Evolutionary conservation across 35 echinoderm and acorn worm species (phyloP).

Genomic region (Patiria miniata): DNA sequence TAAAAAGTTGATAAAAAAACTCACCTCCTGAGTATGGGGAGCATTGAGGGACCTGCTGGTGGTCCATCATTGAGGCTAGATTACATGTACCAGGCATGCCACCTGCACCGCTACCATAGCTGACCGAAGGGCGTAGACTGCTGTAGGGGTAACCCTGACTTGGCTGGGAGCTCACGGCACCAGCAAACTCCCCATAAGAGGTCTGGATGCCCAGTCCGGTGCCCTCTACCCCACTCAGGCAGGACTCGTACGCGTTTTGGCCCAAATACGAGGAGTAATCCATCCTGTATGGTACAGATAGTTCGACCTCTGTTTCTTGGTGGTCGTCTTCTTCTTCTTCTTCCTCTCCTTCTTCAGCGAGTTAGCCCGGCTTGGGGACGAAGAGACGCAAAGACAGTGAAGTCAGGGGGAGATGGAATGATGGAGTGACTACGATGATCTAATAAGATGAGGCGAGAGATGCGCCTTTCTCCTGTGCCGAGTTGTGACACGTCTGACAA

Average conservation of each 20-base stretch:
- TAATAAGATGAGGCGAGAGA: conserved; percentile 62
- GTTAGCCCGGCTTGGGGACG: not conserved
- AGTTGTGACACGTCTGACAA: conserved; percentile 33
- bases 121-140: conserved; percentile 82
- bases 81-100: conserved; percentile 94
- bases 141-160: conserved; percentile 87
- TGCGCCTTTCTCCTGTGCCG: conserved; percentile 35
- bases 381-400: conserved; percentile 23
- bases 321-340: too few species aligned
- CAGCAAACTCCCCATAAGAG: conserved; percentile 90
- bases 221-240: conserved; percentile 87
- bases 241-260: conserved; percentile 99
- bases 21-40: conserved; percentile 96
- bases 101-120: conserved; percentile 75
- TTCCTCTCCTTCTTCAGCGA: not conserved
- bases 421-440: conserved; percentile 39
- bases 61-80: conserved; percentile 96
- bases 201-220: conserved; percentile 88
- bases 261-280: conserved; percentile 98
- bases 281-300: conserved; percentile 69
- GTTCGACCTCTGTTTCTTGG: not conserved
- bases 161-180: conserved; percentile 78
- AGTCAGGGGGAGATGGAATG: conserved; percentile 1
- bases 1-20: conserved; percentile 5
- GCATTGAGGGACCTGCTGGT: conserved; percentile 91